Evolutionary conservation across 2,888 invertebrate species (phyloP).

Genomic region (Adela reaumurella): DNA sequence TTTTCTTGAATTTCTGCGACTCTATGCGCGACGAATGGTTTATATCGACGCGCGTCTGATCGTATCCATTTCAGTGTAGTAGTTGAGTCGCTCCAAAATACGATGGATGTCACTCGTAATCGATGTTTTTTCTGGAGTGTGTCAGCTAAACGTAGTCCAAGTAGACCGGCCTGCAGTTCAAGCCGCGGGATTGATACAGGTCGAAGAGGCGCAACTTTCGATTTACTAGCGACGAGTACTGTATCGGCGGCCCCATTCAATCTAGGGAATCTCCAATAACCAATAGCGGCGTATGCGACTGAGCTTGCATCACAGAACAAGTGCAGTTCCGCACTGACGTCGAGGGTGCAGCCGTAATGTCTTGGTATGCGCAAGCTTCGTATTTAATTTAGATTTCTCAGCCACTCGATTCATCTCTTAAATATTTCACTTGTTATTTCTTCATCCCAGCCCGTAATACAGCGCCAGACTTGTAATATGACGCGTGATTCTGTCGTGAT

Average conservation of each 20-base stretch:
- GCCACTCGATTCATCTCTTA: neutral
- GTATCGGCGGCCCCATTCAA: neutral
- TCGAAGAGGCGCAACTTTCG: neutral
- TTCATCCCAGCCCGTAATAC: neutral
- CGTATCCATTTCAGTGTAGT: neutral
- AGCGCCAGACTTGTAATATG: neutral
- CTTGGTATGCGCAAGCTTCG: neutral
- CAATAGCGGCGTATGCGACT: neutral
- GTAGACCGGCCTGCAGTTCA: constrained; percentile 6
- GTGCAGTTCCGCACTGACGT: neutral
- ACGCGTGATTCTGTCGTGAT: neutral
- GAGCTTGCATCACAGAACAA: constrained; percentile 1
- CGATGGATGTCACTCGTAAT: neutral
- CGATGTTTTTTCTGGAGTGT: constrained; percentile 1
- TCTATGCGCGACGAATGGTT: constrained; percentile 1
- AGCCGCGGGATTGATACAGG: neutral
- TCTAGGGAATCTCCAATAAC: neutral
- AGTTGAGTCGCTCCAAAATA: neutral
- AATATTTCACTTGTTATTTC: neutral
- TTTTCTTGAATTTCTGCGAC: constrained; percentile 1
- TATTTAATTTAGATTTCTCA: neutral
- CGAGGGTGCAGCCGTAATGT: neutral
- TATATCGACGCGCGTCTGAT: neutral
- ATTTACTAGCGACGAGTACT: neutral
- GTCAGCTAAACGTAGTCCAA: constrained; percentile 7